Conservation (phyloP, 1,140 invertebrate species). For the Dendrolimus kikuchii region DNA sequence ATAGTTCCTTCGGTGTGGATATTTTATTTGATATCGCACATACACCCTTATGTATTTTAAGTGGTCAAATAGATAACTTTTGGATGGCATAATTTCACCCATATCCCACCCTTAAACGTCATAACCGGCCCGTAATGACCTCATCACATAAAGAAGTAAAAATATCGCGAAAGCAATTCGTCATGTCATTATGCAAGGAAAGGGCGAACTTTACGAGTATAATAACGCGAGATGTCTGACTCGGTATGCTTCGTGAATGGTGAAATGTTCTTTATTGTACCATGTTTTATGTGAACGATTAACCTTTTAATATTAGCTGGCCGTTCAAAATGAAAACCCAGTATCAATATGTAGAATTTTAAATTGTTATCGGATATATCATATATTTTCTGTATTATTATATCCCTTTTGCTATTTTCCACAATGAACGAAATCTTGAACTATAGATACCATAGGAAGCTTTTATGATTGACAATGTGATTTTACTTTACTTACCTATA, state of each 20-base stretch:
- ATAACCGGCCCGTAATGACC: constrained; percentile 53
- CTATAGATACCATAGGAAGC: too few species aligned
- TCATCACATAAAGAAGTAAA: constrained; percentile 63
- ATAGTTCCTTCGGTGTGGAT: too few species aligned
- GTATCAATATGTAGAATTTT: background rate
- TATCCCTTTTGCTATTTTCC: too few species aligned
- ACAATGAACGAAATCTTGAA: too few species aligned
- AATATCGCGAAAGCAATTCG: constrained; percentile 68
- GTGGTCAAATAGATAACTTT: too few species aligned
- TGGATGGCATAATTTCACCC: background rate
- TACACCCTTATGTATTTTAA: too few species aligned
- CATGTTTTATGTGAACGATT: constrained; percentile 69
- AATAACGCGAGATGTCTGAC: constrained; percentile 69
- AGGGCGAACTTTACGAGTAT: constrained; percentile 70
- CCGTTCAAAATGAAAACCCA: constrained; percentile 45
- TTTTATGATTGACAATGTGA: too few species aligned
- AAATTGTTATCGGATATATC: background rate
- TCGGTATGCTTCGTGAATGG: constrained; percentile 55
- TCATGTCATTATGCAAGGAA: constrained; percentile 71
- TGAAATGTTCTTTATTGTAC: constrained; percentile 64
- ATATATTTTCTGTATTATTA: too few species aligned
- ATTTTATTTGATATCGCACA: too few species aligned
- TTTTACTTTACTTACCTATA: too few species aligned
- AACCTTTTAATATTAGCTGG: constrained; percentile 66
- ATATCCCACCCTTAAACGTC: constrained; percentile 30